Percentiles rank a stretch among this genome's conserved stretches.
Evolutionary conservation across 2,113 vertebrate species (phyloP).

Genomic region (Thinocorus orbignyianus): DNA sequence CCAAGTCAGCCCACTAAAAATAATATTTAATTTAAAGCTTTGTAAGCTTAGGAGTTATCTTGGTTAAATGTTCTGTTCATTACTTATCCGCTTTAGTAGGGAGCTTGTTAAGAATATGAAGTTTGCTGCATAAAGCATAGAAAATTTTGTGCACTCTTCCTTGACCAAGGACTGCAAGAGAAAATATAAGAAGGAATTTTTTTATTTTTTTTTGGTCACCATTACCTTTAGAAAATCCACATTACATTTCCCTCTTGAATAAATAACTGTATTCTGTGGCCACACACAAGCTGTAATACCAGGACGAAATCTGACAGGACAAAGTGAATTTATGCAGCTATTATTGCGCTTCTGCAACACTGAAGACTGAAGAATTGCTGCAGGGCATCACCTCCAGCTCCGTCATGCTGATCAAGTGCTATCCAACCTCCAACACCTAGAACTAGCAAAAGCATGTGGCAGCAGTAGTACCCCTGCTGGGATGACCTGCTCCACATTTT

Average conservation of each 20-base stretch:
- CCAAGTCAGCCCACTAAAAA: constrained; percentile 37
- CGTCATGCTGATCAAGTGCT: neutral
- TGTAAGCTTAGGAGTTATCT: constrained; percentile 57
- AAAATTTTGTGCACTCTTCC: constrained; percentile 78
- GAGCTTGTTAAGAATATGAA: constrained; percentile 76
- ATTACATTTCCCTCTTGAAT: neutral
- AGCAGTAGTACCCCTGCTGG: neutral
- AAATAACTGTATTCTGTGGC: neutral
- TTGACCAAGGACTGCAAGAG: constrained; percentile 78
- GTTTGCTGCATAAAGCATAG: constrained; percentile 70
- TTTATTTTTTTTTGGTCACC: neutral
- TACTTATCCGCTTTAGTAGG: constrained; percentile 73
- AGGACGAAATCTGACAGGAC: neutral
- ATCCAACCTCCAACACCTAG: neutral
- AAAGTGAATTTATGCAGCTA: neutral
- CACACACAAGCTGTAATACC: neutral
- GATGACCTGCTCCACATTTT: neutral
- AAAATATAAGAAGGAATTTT: constrained; percentile 44
- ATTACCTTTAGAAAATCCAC: neutral
- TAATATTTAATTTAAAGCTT: constrained; percentile 20
- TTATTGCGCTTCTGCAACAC: neutral
- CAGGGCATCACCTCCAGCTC: neutral
- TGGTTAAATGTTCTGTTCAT: constrained; percentile 60
- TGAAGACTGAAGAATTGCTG: neutral
- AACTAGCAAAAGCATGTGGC: neutral